Conservation (phyloP, 2,113 vertebrate genomes). For the Vidua chalybeata region DNA sequence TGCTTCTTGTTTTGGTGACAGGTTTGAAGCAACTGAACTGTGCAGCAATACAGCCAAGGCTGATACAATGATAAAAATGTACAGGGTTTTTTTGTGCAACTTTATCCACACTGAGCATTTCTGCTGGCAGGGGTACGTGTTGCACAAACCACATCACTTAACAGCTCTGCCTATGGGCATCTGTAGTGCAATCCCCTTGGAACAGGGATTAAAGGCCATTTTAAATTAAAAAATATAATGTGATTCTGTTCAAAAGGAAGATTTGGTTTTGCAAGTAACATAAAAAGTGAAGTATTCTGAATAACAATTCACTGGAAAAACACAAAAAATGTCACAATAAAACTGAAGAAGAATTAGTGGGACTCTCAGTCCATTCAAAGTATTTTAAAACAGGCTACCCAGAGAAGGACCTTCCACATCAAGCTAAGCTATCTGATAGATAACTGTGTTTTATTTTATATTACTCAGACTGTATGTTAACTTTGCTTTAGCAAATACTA, state of each 20-base stretch:
- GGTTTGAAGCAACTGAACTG: neutral
- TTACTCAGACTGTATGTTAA: neutral
- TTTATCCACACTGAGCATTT: neutral
- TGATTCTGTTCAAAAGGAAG: neutral
- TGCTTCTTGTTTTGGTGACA: neutral
- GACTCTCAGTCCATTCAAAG: neutral
- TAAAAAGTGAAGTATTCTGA: neutral
- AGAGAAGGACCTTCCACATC: neutral
- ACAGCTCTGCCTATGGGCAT: neutral
- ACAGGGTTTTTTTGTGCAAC: neutral
- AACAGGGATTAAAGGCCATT: neutral
- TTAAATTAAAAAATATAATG: neutral
- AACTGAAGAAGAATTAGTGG: neutral
- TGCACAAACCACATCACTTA: neutral
- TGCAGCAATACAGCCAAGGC: neutral
- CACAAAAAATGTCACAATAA: neutral
- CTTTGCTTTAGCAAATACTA: neutral
- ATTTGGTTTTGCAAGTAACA: neutral
- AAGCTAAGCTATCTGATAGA: neutral
- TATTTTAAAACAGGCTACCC: neutral
- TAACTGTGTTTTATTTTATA: neutral
- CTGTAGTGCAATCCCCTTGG: neutral
- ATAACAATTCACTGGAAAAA: neutral
- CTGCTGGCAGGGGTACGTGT: rapidly evolving
- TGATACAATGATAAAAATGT: neutral